Conservation (phyloP, 2,113 vertebrate genomes). For the Pyxicephalus adspersus region DNA sequence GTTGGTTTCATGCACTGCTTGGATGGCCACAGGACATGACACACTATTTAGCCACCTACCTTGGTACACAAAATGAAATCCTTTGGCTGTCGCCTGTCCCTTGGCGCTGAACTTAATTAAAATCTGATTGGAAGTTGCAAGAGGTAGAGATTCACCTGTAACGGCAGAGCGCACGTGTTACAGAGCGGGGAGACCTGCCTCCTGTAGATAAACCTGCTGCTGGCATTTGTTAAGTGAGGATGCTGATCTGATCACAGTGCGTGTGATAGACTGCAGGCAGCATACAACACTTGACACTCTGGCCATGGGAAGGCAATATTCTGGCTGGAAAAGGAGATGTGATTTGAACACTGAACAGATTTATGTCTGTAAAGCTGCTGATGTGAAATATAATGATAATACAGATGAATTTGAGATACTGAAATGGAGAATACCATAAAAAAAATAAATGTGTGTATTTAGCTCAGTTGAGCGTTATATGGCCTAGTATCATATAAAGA, state of each 20-base stretch:
- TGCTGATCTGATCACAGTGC: slow-evolving; percentile 41
- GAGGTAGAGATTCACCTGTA: slow-evolving; percentile 90
- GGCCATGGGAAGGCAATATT: slow-evolving; percentile 13
- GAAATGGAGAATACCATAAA: neutral
- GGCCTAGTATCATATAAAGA: neutral
- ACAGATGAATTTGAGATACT: neutral
- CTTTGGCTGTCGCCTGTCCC: slow-evolving; percentile 88
- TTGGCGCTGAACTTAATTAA: slow-evolving; percentile 94
- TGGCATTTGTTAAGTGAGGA: slow-evolving; percentile 23
- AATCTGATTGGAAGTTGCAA: slow-evolving; percentile 96
- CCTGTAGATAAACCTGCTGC: slow-evolving; percentile 46
- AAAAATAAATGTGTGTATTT: neutral
- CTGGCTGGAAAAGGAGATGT: neutral
- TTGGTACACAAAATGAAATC: slow-evolving; percentile 98
- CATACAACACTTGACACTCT: neutral
- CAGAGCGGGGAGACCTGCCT: slow-evolving; percentile 45
- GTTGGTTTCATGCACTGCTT: slow-evolving; percentile 32
- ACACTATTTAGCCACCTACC: slow-evolving; percentile 72
- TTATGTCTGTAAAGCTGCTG: slow-evolving; percentile 1
- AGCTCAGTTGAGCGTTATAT: neutral
- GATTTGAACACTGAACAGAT: neutral
- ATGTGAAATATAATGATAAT: neutral
- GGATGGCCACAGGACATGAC: slow-evolving; percentile 37
- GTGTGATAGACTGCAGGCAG: slow-evolving; percentile 35
- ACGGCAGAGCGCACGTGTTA: slow-evolving; percentile 48